phyloP scores from a whole-genome alignment of 2,113 vertebrate species.

The Dipodomys spectabilis region DNA sequence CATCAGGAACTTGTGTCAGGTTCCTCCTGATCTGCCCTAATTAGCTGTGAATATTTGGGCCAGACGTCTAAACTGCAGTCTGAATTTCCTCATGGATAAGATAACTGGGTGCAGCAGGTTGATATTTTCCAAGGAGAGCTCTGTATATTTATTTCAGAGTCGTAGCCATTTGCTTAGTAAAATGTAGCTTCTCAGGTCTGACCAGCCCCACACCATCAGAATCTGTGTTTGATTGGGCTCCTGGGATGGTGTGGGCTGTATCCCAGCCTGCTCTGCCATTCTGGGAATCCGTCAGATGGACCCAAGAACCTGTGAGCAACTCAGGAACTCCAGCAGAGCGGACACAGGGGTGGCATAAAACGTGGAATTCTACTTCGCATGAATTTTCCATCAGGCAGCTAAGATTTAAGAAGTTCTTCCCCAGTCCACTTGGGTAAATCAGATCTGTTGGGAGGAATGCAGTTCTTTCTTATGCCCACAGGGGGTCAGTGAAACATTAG shows the following conservation, averaged over 20 bases:
- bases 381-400: neutral
- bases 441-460: neutral
- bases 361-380: neutral
- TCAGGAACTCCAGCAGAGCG: neutral
- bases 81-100: conserved; percentile 6
- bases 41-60: neutral
- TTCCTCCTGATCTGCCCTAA: neutral
- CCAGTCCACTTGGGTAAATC: neutral
- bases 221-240: neutral
- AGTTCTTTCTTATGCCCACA: conserved; percentile 79
- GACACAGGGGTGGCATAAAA: neutral
- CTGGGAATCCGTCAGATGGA: neutral
- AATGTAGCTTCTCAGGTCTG: neutral
- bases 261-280: no score
- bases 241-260: neutral
- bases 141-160: neutral
- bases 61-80: neutral
- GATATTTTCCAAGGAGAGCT: neutral
- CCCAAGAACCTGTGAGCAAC: neutral
- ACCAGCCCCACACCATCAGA: neutral
- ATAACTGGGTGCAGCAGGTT: neutral
- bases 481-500: conserved; percentile 87
- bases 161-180: neutral
- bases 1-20: neutral
- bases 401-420: neutral